Evolutionary conservation across 2,113 vertebrate genomes (phyloP).

Genomic region (Callaeas wilsoni): DNA sequence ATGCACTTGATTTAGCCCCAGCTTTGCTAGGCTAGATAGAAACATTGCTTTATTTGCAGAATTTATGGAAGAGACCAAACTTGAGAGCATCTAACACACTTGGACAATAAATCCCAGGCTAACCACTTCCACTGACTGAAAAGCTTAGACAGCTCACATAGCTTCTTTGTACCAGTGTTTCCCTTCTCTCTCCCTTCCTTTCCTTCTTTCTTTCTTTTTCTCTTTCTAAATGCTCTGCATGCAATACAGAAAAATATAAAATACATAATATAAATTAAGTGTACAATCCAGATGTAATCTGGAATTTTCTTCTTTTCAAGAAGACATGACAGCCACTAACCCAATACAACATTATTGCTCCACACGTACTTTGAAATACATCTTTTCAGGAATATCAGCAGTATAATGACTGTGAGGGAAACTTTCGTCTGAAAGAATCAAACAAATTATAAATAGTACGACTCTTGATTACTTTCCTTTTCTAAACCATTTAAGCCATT

Average conservation of each 20-base stretch:
- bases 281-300: not conserved
- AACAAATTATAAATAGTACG: not conserved
- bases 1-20: not conserved
- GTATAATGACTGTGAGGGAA: not conserved
- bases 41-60: not conserved
- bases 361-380: fast-evolving
- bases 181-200: not conserved
- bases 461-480: not conserved
- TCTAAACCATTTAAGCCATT: not conserved
- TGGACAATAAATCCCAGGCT: not conserved
- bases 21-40: not conserved
- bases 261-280: not conserved
- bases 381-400: not conserved
- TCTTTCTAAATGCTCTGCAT: not conserved
- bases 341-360: not conserved
- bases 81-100: not conserved
- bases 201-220: not conserved
- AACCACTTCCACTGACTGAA: not conserved
- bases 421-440: not conserved
- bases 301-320: not conserved
- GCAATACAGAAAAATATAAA: not conserved
- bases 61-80: not conserved
- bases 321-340: not conserved
- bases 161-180: not conserved
- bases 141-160: not conserved